These are phyloP conservation scores for Anser brachyrhynchus DNA, from an alignment of 2,113 vertebrate species.

Conservation along the genomic window DNA sequence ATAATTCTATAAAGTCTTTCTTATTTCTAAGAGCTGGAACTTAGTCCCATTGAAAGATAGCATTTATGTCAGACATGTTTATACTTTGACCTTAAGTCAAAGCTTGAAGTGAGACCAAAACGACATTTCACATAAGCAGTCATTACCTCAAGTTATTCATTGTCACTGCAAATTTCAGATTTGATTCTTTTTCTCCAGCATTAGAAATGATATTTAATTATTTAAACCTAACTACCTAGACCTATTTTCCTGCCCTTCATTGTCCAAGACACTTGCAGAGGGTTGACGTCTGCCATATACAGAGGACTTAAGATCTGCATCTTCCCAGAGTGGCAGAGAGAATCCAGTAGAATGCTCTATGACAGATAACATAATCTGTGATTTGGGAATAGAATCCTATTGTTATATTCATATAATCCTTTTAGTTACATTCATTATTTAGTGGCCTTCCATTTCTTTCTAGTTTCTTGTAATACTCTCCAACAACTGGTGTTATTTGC, in stretches of 20 bases:
- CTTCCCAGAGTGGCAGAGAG: not conserved
- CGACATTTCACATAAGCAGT: fast-evolving
- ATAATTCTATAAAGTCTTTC: not conserved
- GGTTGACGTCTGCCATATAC: not conserved
- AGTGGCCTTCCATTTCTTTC: not conserved
- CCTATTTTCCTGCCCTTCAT: not conserved
- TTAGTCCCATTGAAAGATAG: not conserved
- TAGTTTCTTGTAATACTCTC: not conserved
- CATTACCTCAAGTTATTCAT: not conserved
- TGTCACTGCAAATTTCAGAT: not conserved
- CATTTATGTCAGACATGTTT: not conserved
- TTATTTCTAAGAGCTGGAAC: not conserved
- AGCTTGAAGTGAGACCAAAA: not conserved
- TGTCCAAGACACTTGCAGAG: not conserved
- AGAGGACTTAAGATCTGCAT: not conserved
- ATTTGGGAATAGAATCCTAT: not conserved
- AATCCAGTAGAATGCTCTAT: not conserved
- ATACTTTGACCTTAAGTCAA: not conserved
- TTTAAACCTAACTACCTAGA: not conserved
- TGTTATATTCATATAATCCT: not conserved
- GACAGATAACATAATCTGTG: not conserved
- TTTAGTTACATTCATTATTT: not conserved
- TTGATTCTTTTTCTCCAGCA: not conserved
- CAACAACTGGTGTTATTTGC: not conserved
- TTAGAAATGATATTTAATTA: not conserved